Percentiles rank a stretch among this genome's conserved stretches.
Evolutionary conservation across 2,888 invertebrate species (phyloP).

Genomic region (Apodemia mormo): DNA sequence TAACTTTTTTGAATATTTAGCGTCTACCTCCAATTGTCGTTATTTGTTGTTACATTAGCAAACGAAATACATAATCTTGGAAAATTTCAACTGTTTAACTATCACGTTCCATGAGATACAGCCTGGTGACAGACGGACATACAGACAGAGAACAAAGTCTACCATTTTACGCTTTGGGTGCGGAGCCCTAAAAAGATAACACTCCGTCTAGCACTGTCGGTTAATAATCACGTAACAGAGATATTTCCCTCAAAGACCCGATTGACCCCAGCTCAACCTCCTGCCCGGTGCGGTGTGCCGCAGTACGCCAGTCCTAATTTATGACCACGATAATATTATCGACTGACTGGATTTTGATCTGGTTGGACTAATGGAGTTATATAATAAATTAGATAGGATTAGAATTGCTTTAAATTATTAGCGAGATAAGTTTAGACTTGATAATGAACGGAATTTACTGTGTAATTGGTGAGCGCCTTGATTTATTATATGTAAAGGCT

Average conservation of each 20-base stretch:
- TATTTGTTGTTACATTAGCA: too few species aligned
- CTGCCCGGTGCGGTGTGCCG: slow-evolving; percentile 33
- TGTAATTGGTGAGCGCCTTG: background rate
- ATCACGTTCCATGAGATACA: too few species aligned
- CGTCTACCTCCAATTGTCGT: too few species aligned
- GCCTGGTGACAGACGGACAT: too few species aligned
- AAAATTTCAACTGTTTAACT: too few species aligned
- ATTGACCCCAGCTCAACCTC: slow-evolving; percentile 36
- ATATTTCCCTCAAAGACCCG: slow-evolving; percentile 30
- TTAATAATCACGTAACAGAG: slow-evolving; percentile 27
- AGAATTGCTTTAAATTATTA: slow-evolving; percentile 19
- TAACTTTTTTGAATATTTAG: too few species aligned
- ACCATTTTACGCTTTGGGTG: too few species aligned
- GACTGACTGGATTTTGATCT: slow-evolving; percentile 30
- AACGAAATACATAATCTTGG: too few species aligned
- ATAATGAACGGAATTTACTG: slow-evolving; percentile 4
- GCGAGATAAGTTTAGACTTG: slow-evolving; percentile 11
- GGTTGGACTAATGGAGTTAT: slow-evolving; percentile 21
- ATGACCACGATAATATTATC: slow-evolving; percentile 36
- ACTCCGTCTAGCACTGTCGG: background rate
- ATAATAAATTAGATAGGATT: slow-evolving; percentile 20
- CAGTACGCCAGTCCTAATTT: slow-evolving; percentile 39
- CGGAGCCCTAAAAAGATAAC: too few species aligned
- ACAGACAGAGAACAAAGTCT: too few species aligned
- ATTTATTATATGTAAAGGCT: background rate